Evolutionary conservation across 2,797 vertebrate genomes (phyloP), one percentile per base, ranked within the genome.

Genomic region (Argentina silus): DNA sequence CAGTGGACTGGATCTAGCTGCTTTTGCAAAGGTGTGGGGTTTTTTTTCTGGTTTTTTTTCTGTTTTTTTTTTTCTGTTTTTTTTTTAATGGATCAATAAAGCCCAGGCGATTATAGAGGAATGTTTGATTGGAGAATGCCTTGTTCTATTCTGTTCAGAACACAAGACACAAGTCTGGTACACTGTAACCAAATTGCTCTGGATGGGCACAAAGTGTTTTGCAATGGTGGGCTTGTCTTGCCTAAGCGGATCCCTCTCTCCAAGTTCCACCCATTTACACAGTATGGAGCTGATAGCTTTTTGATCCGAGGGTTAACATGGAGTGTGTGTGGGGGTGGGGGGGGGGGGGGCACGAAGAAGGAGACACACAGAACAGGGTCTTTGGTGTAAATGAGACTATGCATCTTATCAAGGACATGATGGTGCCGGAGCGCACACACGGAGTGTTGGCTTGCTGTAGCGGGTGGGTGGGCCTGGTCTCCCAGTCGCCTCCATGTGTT

Each of bases 401-500:
- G 73, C 60, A 67, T 84, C 68, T 86, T 83, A 87, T 88, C 83
- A 71, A 79, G 76, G 83, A 78, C 78, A 86, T 87, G 77, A 48
- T 17, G 7, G 68, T 73, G 75, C 73, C 75, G 56, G 15, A 66
- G 71, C 73, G 56, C 23, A 57, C 59, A 47, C 59, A 45, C 71
- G 67, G 23, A 72, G 74, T 82, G 73, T 73, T 9, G 65, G 67
- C 83, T 90, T 78, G 62, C 79, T 60, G 73, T 83, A 69, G 83
- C 85, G 78, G 71, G 83, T 86, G 88, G 87, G 87, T 87, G 87
- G 90, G 80, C 88, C 82, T 79, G 80, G 83, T 86, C 27, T 59
- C 6, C 85, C 80, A 36, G 74, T 79, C 87, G 81, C 76, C 69
- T 89, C 88, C 90, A 92, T 92, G 91, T 92, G 91, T 83, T 59